Conservation (phyloP, 1,140 invertebrate species). For the Drosophila guanche region DNA sequence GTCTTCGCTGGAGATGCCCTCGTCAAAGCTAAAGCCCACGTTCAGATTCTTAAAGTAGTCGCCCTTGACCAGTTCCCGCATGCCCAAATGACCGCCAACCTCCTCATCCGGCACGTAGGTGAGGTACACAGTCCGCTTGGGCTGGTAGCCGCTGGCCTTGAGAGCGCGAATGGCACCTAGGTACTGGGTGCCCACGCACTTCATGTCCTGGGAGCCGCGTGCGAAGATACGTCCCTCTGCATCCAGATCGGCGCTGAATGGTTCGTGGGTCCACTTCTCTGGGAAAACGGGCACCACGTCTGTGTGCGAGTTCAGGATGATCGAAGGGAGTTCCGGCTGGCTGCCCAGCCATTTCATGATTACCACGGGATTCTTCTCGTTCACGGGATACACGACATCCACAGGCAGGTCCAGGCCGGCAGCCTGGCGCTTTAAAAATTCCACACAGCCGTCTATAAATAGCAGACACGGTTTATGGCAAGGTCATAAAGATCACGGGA, state of each 20-base stretch:
- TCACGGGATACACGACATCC: slow-evolving; percentile 82
- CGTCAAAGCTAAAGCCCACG: slow-evolving; percentile 95
- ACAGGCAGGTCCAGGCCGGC: slow-evolving; percentile 86
- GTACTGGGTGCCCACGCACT: slow-evolving; percentile 78
- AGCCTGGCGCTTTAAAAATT: slow-evolving; percentile 88
- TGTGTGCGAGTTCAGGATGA: slow-evolving; percentile 93
- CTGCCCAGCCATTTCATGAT: slow-evolving; percentile 90
- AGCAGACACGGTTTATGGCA: slow-evolving; percentile 86
- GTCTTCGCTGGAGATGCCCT: slow-evolving; percentile 88
- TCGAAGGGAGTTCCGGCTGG: slow-evolving; percentile 86
- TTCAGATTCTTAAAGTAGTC: slow-evolving; percentile 92
- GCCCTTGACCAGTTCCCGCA: slow-evolving; percentile 91
- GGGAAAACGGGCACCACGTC: slow-evolving; percentile 93
- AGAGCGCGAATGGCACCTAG: slow-evolving; percentile 89
- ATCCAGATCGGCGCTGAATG: slow-evolving; percentile 90
- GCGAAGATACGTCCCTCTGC: slow-evolving; percentile 91
- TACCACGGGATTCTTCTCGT: slow-evolving; percentile 87
- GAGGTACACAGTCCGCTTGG: slow-evolving; percentile 89
- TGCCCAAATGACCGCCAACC: slow-evolving; percentile 92
- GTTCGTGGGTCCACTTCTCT: slow-evolving; percentile 86
- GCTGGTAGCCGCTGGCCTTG: slow-evolving; percentile 85
- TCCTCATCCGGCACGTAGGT: slow-evolving; percentile 97
- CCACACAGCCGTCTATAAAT: slow-evolving; percentile 85
- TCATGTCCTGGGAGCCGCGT: slow-evolving; percentile 89
- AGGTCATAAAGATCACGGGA: slow-evolving; percentile 12